phyloP scores from a whole-genome alignment of 2,888 invertebrate genomes.

The Trissolcus japonicus region DNA sequence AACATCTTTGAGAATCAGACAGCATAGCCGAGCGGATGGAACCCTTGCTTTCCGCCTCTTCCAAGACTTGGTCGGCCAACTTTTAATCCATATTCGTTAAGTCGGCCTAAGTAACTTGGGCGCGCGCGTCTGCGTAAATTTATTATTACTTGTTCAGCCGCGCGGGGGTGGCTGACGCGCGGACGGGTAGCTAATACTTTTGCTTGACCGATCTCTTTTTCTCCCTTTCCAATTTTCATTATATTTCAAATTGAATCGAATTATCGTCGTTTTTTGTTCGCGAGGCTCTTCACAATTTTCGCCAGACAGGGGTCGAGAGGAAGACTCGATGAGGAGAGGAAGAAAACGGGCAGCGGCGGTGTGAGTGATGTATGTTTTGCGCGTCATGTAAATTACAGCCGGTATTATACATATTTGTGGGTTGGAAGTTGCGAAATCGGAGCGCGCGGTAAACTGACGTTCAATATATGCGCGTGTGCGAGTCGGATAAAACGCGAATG shows the following conservation, averaged over 20 bases:
- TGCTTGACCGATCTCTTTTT: conserved; percentile 60
- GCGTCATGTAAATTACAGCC: conserved; percentile 26
- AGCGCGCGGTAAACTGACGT: conserved; percentile 43
- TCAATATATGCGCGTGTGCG: conserved; percentile 31
- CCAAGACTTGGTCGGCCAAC: conserved; percentile 65
- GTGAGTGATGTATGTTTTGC: conserved; percentile 15
- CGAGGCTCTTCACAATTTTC: neutral
- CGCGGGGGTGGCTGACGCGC: conserved; percentile 47
- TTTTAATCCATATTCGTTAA: conserved; percentile 76
- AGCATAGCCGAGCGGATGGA: conserved; percentile 51
- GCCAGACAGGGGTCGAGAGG: neutral
- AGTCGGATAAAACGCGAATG: conserved; percentile 45
- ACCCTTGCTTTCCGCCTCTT: conserved; percentile 43
- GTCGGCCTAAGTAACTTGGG: conserved; percentile 70
- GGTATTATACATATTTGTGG: conserved; percentile 31
- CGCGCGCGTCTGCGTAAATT: conserved; percentile 67
- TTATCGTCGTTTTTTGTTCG: conserved; percentile 13
- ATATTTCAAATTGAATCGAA: conserved; percentile 41
- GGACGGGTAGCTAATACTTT: conserved; percentile 59
- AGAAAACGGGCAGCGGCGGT: neutral
- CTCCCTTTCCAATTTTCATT: conserved; percentile 34
- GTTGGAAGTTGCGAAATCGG: conserved; percentile 31
- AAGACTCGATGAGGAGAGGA: neutral
- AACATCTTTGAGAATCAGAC: conserved; percentile 65
- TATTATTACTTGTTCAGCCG: conserved; percentile 64